These are phyloP conservation scores for Malacoctenus gilli DNA, from an alignment of 2,797 vertebrate genomes.

Conservation along the genomic window DNA sequence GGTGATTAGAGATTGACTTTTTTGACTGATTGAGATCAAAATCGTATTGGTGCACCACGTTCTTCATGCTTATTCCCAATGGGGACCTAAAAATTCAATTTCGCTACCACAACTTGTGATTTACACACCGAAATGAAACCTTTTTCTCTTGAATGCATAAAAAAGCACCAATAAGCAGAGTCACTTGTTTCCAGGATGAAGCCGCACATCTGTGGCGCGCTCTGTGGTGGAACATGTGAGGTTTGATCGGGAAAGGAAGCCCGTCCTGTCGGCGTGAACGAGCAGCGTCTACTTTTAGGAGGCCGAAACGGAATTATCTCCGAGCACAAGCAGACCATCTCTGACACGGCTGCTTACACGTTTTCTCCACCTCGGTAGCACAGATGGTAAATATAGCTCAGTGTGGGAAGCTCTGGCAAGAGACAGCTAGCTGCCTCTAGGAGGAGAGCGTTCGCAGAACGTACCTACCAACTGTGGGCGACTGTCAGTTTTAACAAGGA, in stretches of 20 bases:
- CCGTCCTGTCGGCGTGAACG: too few relatives aligned
- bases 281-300: constrained; percentile 50
- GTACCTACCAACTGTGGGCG: constrained; percentile 72
- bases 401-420: constrained; percentile 78
- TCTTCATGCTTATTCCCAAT: too few relatives aligned
- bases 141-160: too few relatives aligned
- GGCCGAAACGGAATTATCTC: constrained; percentile 44
- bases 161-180: too few relatives aligned
- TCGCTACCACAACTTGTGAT: too few relatives aligned
- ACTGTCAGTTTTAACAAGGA: constrained; percentile 70
- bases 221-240: too few relatives aligned
- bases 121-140: too few relatives aligned
- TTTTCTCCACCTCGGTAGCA: constrained; percentile 65
- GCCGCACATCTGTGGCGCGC: too few relatives aligned
- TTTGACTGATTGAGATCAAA: constrained; percentile 1
- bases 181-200: too few relatives aligned
- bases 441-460: constrained; percentile 58
- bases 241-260: too few relatives aligned
- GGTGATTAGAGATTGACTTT: background rate
- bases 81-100: too few relatives aligned
- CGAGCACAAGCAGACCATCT: constrained; percentile 55
- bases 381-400: constrained; percentile 74
- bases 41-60: too few relatives aligned
- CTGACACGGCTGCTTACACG: constrained; percentile 60
- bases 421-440: constrained; percentile 64